Percentiles rank a stretch among this genome's conserved stretches.
Conservation (phyloP, 2,888 invertebrate genomes). For the Colletes collaris region DNA sequence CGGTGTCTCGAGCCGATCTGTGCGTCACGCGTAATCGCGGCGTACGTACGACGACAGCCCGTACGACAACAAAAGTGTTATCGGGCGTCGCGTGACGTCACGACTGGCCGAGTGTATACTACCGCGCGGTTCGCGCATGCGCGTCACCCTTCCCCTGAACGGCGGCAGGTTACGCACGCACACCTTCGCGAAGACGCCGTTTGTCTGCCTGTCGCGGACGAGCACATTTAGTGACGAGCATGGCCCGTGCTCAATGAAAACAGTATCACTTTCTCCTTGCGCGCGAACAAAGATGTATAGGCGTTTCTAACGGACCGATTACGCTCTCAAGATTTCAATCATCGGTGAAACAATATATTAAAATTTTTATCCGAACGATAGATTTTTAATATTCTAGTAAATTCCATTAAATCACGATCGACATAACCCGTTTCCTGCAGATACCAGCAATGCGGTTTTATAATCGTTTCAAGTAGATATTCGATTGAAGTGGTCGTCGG, state of each 20-base stretch:
- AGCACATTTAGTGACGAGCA: conserved; percentile 14
- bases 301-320: neutral
- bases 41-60: conserved; percentile 51
- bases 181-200: conserved; percentile 4
- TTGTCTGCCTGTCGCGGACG: conserved; percentile 2
- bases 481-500: no score
- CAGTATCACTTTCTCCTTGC: conserved; percentile 37
- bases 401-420: no score
- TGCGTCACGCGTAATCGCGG: conserved; percentile 54
- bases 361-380: no score
- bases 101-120: conserved; percentile 41
- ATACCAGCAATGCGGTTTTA: no score
- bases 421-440: no score
- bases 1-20: conserved; percentile 39
- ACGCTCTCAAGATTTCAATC: neutral
- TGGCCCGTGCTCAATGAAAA: conserved; percentile 3
- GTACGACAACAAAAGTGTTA: conserved; percentile 60
- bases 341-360: no score
- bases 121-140: conserved; percentile 42
- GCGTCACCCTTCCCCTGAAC: neutral
- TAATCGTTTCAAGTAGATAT: no score
- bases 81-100: conserved; percentile 60
- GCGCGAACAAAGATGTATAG: neutral
- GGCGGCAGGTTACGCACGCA: conserved; percentile 8
- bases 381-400: no score